phyloP scores from a whole-genome alignment of 1,140 invertebrate genomes.

The Cryptotermes secundus region DNA sequence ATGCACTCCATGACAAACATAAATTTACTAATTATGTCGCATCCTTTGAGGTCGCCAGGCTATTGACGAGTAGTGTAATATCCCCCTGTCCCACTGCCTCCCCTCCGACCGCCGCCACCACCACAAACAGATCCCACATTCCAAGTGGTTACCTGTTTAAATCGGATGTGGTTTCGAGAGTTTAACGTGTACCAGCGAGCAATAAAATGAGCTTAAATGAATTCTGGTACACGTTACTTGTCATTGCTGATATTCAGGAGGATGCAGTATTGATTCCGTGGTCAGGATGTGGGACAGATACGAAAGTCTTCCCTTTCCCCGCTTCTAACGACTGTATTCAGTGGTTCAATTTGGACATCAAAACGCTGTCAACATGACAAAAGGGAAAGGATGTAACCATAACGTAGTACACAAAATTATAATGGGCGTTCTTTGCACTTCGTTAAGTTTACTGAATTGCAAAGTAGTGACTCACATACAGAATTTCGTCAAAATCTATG shows the following conservation, averaged over 20 bases:
- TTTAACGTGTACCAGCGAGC: background rate
- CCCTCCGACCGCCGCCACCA: background rate
- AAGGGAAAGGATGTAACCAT: no score
- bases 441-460: no score
- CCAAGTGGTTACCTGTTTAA: background rate
- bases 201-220: background rate
- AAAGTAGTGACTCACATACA: no score
- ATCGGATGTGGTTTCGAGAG: background rate
- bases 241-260: background rate
- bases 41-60: background rate
- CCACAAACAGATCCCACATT: background rate
- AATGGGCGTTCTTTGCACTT: no score
- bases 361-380: no score
- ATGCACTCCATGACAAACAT: background rate
- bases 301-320: no score
- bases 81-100: background rate
- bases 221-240: background rate
- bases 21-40: conserved; percentile 14
- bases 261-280: no score
- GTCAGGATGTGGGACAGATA: no score
- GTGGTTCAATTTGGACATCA: no score
- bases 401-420: no score
- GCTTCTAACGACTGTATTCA: no score
- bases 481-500: no score
- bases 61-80: background rate